phyloP scores from a whole-genome alignment of 2,888 invertebrate genomes.

The Eristalinus aeneus region DNA sequence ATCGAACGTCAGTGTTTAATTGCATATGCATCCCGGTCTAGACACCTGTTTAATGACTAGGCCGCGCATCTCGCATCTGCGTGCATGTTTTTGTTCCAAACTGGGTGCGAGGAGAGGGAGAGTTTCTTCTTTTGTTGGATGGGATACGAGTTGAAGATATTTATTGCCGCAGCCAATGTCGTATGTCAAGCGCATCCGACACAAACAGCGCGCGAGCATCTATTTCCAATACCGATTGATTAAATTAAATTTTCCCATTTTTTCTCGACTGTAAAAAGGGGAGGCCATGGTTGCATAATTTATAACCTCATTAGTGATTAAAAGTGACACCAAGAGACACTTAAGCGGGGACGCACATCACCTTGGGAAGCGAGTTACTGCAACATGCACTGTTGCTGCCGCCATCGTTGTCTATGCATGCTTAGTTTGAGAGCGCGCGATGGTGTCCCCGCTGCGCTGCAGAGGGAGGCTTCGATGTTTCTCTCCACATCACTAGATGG shows the following conservation, averaged over 20 bases:
- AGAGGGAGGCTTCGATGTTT: slow-evolving; percentile 35
- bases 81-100: neutral
- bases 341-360: slow-evolving; percentile 55
- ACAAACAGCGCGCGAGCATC: slow-evolving; percentile 23
- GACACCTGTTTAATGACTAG: slow-evolving; percentile 65
- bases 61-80: neutral
- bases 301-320: slow-evolving; percentile 70
- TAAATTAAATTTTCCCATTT: slow-evolving; percentile 50
- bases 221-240: slow-evolving; percentile 64
- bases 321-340: slow-evolving; percentile 68
- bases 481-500: slow-evolving; percentile 38
- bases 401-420: neutral
- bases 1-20: slow-evolving; percentile 47
- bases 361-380: slow-evolving; percentile 36
- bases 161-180: slow-evolving; percentile 48
- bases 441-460: slow-evolving; percentile 50
- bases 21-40: slow-evolving; percentile 66
- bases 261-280: neutral
- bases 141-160: slow-evolving; percentile 49
- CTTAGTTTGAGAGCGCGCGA: slow-evolving; percentile 2
- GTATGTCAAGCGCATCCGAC: slow-evolving; percentile 36
- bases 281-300: slow-evolving; percentile 61
- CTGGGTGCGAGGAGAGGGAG: neutral
- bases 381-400: neutral
- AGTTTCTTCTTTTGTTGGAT: slow-evolving; percentile 31